Evolutionary conservation across 35 echinoderm and acorn worm species (phyloP).

Genomic region (Diadema setosum): DNA sequence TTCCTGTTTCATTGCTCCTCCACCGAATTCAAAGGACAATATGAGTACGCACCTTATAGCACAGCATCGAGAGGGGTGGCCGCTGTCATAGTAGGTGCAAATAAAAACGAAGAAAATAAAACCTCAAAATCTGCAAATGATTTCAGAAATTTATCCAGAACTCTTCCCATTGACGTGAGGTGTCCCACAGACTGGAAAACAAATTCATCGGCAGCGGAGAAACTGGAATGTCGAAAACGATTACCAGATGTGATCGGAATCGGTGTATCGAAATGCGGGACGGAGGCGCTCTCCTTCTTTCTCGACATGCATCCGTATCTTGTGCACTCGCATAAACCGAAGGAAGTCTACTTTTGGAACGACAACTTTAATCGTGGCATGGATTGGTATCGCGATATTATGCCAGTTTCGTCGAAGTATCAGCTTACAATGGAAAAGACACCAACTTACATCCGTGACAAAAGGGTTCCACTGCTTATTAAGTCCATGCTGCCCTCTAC

Average conservation of each 20-base stretch:
- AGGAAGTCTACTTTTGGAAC: not conserved
- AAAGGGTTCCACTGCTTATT: not conserved
- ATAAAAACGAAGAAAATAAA: too few species aligned
- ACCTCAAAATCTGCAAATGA: too few species aligned
- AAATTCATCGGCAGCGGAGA: too few species aligned
- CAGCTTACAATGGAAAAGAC: slow-evolving; percentile 45
- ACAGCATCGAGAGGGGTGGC: too few species aligned
- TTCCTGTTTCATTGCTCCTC: too few species aligned
- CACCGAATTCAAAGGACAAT: too few species aligned
- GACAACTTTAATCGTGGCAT: not conserved
- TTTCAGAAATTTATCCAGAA: too few species aligned
- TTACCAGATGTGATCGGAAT: slow-evolving; percentile 35
- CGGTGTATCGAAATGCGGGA: slow-evolving; percentile 50
- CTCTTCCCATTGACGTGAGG: too few species aligned
- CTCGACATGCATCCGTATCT: slow-evolving; percentile 34
- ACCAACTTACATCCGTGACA: slow-evolving; percentile 20
- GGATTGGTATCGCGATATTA: slow-evolving; percentile 17
- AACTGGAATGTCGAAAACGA: slow-evolving; percentile 9
- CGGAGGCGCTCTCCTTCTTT: slow-evolving; percentile 23
- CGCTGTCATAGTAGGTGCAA: too few species aligned
- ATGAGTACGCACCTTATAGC: too few species aligned
- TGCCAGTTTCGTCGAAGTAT: slow-evolving; percentile 10
- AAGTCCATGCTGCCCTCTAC: not conserved
- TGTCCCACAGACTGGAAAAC: too few species aligned
- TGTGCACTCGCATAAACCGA: not conserved